phyloP scores from a whole-genome alignment of 2,888 invertebrate genomes.

The Encarsia formosa region DNA sequence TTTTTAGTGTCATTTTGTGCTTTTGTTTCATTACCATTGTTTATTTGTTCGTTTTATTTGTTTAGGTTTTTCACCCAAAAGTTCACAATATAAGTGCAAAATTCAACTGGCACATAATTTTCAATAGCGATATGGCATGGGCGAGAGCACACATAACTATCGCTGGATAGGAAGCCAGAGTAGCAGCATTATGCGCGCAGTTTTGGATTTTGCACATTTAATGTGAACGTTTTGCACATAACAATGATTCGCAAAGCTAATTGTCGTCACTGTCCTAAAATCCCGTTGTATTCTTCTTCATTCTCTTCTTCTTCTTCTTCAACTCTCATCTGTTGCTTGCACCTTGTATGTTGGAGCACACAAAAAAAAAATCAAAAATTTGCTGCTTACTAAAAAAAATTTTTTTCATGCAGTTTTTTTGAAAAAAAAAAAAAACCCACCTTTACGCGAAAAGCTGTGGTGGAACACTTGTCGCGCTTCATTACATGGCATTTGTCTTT shows the following conservation, averaged over 20 bases:
- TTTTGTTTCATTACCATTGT: not conserved
- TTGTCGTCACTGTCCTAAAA: no score
- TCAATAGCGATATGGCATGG: not conserved
- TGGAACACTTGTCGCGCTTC: not conserved
- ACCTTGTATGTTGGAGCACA: not conserved
- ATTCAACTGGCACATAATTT: not conserved
- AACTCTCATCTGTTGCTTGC: not conserved
- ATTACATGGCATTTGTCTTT: no score
- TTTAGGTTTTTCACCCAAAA: not conserved
- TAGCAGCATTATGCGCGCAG: no score
- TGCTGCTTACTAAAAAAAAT: not conserved
- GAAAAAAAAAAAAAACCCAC: slow-evolving; percentile 5
- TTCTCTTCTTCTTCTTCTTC: not conserved
- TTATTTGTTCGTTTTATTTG: not conserved
- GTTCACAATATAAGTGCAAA: no score
- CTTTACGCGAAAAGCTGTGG: slow-evolving; percentile 12
- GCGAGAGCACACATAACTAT: not conserved
- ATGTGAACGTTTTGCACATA: no score
- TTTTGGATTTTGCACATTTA: no score
- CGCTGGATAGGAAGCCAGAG: no score
- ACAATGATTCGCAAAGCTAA: no score
- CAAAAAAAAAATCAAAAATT: slow-evolving; percentile 6
- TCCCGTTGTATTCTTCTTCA: no score
- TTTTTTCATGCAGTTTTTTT: not conserved
- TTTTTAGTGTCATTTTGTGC: not conserved